Conservation (phyloP, 2,797 vertebrate genomes). For the Myiothlypis chrysogaster region DNA sequence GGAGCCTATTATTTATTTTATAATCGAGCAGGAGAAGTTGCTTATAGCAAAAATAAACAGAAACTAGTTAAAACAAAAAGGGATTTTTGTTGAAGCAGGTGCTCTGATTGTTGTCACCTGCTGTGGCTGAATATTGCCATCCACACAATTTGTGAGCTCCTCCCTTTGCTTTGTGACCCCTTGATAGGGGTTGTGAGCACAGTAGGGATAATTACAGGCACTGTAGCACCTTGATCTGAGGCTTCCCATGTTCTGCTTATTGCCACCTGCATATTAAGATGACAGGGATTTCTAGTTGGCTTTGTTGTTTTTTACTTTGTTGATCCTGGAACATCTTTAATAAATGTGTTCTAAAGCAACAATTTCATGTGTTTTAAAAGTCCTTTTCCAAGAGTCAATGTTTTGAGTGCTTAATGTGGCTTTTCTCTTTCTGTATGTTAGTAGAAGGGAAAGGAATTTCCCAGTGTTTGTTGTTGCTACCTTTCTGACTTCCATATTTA, state of each 20-base stretch:
- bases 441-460: background rate
- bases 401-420: background rate
- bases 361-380: background rate
- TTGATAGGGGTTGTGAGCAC: background rate
- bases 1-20: background rate
- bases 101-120: background rate
- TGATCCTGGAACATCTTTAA: background rate
- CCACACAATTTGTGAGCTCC: background rate
- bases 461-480: background rate
- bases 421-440: background rate
- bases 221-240: background rate
- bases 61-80: background rate
- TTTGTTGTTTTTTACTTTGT: slow-evolving; percentile 12
- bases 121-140: background rate
- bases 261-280: background rate
- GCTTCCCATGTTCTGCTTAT: background rate
- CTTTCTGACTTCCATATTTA: background rate
- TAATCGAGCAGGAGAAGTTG: background rate
- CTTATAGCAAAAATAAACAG: slow-evolving; percentile 13
- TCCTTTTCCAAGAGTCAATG: background rate
- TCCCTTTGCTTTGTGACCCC: background rate
- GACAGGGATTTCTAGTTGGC: background rate
- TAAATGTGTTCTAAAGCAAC: background rate
- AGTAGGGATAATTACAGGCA: background rate
- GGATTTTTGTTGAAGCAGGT: background rate